Evolutionary conservation across 2,888 invertebrate genomes (phyloP).

Genomic region (Capitulum mitella): DNA sequence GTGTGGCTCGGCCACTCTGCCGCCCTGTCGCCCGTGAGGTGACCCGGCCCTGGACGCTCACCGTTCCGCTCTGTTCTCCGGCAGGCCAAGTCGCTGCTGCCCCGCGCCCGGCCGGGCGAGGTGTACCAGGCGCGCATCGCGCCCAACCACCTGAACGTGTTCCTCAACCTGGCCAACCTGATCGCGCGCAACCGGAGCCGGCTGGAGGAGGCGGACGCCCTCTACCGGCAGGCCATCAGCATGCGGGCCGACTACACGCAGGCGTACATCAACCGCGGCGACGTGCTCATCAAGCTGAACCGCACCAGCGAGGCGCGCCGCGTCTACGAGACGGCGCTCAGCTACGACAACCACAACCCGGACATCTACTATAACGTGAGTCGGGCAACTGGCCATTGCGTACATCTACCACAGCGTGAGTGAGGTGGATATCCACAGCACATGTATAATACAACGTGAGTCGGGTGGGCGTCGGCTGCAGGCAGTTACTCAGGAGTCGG

Average conservation of each 20-base stretch:
- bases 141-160: constrained; percentile 91
- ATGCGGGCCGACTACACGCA: constrained; percentile 94
- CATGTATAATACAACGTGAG: neutral
- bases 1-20: neutral
- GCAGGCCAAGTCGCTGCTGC: constrained; percentile 75
- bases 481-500: too few relatives aligned
- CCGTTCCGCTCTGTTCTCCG: neutral
- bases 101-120: constrained; percentile 86
- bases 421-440: neutral
- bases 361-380: constrained; percentile 90
- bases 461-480: neutral
- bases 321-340: constrained; percentile 83
- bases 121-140: constrained; percentile 92
- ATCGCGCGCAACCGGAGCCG: constrained; percentile 87
- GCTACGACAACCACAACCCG: constrained; percentile 87
- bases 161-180: constrained; percentile 86
- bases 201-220: constrained; percentile 85
- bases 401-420: neutral
- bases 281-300: constrained; percentile 88
- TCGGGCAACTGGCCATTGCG: too few relatives aligned
- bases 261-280: constrained; percentile 94
- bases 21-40: neutral
- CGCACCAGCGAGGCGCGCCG: constrained; percentile 89
- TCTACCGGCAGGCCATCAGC: constrained; percentile 86
- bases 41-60: neutral